phyloP scores from a whole-genome alignment of 2,888 invertebrate species.

The Cosmia pyralina region DNA sequence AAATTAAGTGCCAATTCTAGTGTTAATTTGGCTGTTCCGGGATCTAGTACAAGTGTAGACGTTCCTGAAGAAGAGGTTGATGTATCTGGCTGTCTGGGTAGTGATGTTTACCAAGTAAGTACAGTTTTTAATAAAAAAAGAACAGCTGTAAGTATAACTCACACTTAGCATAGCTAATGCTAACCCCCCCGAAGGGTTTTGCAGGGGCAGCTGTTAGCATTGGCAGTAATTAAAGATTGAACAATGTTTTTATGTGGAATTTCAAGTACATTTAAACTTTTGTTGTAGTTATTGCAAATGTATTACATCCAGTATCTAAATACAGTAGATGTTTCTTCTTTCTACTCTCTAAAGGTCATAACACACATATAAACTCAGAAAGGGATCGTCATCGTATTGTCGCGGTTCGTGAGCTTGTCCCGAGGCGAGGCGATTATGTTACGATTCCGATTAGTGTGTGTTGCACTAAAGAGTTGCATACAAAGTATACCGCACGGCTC shows the following conservation, averaged over 20 bases:
- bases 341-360: too few relatives aligned
- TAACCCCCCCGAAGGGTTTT: too few relatives aligned
- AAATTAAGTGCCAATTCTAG: slow-evolving; percentile 80
- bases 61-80: slow-evolving; percentile 79
- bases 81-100: slow-evolving; percentile 83
- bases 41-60: slow-evolving; percentile 64
- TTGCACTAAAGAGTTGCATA: too few relatives aligned
- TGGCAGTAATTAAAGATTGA: too few relatives aligned
- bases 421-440: too few relatives aligned
- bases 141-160: too few relatives aligned
- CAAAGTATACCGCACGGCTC: too few relatives aligned
- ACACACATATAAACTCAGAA: too few relatives aligned
- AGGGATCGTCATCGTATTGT: too few relatives aligned
- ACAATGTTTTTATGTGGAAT: not conserved
- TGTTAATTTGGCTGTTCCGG: slow-evolving; percentile 70
- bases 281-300: not conserved
- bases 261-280: not conserved
- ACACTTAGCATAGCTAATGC: too few relatives aligned
- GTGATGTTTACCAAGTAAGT: slow-evolving; percentile 86
- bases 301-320: not conserved
- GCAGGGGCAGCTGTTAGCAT: not conserved
- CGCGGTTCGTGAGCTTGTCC: too few relatives aligned
- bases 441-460: too few relatives aligned
- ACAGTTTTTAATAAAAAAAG: not conserved
- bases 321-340: not conserved